Evolutionary conservation across 2,797 vertebrate genomes (phyloP), one percentile per base, ranked within the genome.

Genomic region (Macrochelys suwanniensis): DNA sequence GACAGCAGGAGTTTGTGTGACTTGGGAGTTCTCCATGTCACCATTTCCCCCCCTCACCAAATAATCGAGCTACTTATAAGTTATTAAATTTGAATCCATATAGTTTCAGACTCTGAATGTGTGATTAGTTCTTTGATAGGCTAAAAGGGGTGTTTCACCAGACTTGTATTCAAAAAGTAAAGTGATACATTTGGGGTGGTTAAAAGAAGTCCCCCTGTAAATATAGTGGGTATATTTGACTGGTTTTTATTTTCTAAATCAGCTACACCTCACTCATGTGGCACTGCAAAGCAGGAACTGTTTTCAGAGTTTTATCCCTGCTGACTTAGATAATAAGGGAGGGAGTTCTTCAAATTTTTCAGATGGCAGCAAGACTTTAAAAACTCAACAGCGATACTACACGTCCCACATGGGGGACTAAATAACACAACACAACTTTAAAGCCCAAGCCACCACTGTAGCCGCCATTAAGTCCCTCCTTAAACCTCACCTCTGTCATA

Each of bases 31-130:
- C 88, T 89, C 37, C 28, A 82, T 0, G 0, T 87, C 50, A 91
- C 47, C 26, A 51, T 50, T 77, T 85, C 61, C 59, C 85, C 54
- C 31, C n/a, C 82, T 88, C 65, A 59, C 71, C 96, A 96, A 96
- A 94, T 92, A 97, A 97, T 90, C 92, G 85, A 96, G 78, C 53
- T 90, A 61, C 53, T 82, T 93, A 71, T 84, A 93, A 88, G 96
- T 94, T 96, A 95, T 95, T 93, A 96, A 96, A 96, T 80, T 93
- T 49, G 80, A 97, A 94, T 94, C 74, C 47, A 6, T 0, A 0
- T 84, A 93, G 94, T 15, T 87, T 93, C 37, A 93, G 68, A 87
- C 57, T 96, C 84, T 50, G 26, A 92, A n/a, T 26, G 2, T 79
- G 59, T 28, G 74, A 91, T 90, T 49, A 59, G 59, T 47, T 49